phyloP scores from a whole-genome alignment of 2,797 vertebrate genomes.

The Chelidonichthys spinosus region DNA sequence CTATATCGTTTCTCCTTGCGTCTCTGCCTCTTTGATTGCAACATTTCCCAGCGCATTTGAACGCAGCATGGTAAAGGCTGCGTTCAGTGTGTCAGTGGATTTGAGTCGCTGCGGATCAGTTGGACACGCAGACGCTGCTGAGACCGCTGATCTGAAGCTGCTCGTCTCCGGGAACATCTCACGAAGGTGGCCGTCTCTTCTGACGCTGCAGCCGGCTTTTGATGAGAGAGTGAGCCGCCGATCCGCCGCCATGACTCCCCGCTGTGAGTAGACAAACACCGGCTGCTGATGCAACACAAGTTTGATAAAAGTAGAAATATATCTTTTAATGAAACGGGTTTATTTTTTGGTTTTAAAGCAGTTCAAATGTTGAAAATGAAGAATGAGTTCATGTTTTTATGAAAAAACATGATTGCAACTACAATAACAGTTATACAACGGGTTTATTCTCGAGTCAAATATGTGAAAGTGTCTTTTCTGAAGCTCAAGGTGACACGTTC shows the following conservation, averaged over 20 bases:
- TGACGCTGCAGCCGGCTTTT: slow-evolving; percentile 4
- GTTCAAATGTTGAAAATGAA: too few species aligned
- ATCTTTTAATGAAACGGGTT: too few species aligned
- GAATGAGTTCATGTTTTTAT: too few species aligned
- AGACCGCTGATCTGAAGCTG: background rate
- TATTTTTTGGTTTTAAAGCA: too few species aligned
- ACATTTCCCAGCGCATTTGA: background rate
- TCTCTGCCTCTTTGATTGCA: background rate
- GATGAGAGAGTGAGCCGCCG: slow-evolving; percentile 17
- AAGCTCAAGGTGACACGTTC: slow-evolving; percentile 1
- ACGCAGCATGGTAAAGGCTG: background rate
- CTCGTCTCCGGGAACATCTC: background rate
- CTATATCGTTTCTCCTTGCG: background rate
- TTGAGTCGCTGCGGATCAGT: too few species aligned
- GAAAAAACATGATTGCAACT: background rate
- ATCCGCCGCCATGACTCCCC: slow-evolving; percentile 37
- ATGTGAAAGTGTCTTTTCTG: background rate
- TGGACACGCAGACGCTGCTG: too few species aligned
- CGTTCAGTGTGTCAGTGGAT: too few species aligned
- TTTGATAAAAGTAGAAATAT: too few species aligned
- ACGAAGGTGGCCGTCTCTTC: background rate
- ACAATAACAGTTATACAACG: background rate
- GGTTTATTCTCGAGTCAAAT: background rate
- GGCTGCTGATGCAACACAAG: too few species aligned
- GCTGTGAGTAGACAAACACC: slow-evolving; percentile 42